A percentile compares a stretch with the other conserved stretches of the same genome.
Evolutionary conservation across 35 echinoderm and acorn worm genomes (phyloP).

Genomic region (Ophiothrix spiculata): DNA sequence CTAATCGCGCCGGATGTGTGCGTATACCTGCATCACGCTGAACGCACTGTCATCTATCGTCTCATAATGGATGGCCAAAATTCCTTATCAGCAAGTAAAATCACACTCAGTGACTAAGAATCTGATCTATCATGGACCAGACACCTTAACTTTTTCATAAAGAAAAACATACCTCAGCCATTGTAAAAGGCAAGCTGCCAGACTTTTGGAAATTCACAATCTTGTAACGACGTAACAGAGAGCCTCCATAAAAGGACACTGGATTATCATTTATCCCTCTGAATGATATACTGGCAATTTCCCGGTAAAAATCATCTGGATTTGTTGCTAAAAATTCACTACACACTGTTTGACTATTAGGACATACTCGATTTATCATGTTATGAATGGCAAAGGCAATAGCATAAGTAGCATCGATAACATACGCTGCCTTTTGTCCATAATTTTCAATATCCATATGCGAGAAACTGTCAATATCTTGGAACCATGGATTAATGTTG

Average conservation of each 20-base stretch:
- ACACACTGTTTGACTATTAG: constrained; percentile 7
- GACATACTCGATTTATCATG: background rate
- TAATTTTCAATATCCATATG: background rate
- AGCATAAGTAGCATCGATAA: constrained; percentile 35
- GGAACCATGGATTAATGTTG: constrained; percentile 45
- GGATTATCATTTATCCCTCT: background rate
- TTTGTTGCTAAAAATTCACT: constrained; percentile 1
- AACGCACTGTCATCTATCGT: too few species aligned
- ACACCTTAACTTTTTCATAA: too few species aligned
- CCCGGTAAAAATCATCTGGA: background rate
- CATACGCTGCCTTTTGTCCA: background rate
- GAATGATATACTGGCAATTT: constrained; percentile 23
- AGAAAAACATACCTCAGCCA: background rate
- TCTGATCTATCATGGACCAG: too few species aligned
- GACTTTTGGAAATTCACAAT: background rate
- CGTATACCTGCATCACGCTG: too few species aligned
- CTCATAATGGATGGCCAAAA: too few species aligned
- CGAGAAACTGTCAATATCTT: background rate
- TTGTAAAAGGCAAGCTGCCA: background rate
- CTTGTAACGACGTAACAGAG: background rate
- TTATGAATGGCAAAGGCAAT: constrained; percentile 37
- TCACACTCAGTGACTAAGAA: too few species aligned
- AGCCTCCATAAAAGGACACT: background rate
- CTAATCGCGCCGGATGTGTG: too few species aligned
- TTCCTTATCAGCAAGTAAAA: too few species aligned